Evolutionary conservation across 2,888 invertebrate genomes (phyloP), one percentile per base, ranked within the genome.

Genomic region (Fabriciana adippe): DNA sequence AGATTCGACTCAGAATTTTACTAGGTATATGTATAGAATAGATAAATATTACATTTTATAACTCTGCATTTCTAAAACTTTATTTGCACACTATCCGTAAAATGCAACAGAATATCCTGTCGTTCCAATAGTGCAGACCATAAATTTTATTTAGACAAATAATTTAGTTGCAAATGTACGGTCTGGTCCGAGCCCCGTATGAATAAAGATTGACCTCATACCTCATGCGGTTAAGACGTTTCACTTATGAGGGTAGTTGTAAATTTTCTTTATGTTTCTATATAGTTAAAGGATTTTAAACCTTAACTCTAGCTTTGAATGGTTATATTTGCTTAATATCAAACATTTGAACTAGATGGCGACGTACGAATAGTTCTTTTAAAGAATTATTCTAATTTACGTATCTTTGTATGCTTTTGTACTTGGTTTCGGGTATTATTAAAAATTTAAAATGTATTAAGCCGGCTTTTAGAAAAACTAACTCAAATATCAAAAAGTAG

Each of bases 161-260:
- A 83, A 79, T 76, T 82, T 80, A 50, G 61, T 61, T 73, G 74
- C 69, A 67, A 75, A 78, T 74, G 73, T 77, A 81, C 82, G 78
- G 77, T 72, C 71, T 70, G 74, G 75, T 71, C 81, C 76, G 73
- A 78, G 60, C 47, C 76, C 76, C 73, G 60, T 81, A 84, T 86
- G 86, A 86, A 86, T 88, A 86, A 87, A 86, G 86, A 78, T 87
- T 80, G 82, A 79, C 79, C 82, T 74, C 86, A 85, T 88, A 83
- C 83, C 78, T 88, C 87, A 88, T 82, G 79, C 77, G 78, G 81
- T 76, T 79, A 80, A 84, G 85, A 86, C 85, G 76, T 85, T 84
- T 83, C 83, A 86, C 87, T 87, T 86, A 86, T 85, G 86, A 79
- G 75, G 83, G 81, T 83, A 84, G 84, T 83, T 85, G 83, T 87